Evolutionary conservation across 2,797 vertebrate genomes (phyloP).

Genomic region (Fistularia tabacaria): DNA sequence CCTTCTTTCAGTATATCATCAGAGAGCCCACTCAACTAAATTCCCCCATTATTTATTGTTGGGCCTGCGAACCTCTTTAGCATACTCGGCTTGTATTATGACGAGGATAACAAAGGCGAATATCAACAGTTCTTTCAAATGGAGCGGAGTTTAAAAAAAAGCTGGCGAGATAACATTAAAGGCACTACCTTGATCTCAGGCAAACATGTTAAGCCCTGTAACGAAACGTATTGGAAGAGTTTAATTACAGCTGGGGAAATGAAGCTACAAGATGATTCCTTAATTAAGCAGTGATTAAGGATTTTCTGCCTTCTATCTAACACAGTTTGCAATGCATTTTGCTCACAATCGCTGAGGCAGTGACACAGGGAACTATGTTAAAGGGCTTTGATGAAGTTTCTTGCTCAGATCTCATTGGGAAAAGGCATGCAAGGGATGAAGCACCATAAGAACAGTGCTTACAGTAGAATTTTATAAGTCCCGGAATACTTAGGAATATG

Average conservation of each 20-base stretch:
- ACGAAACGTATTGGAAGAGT: slow-evolving; percentile 83
- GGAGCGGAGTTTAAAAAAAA: slow-evolving; percentile 72
- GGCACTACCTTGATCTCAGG: slow-evolving; percentile 85
- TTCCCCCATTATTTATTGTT: slow-evolving; percentile 72
- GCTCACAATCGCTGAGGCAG: slow-evolving; percentile 77
- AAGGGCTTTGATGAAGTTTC: slow-evolving; percentile 77
- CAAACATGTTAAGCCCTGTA: slow-evolving; percentile 86
- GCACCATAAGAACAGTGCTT: slow-evolving; percentile 48
- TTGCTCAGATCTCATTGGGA: slow-evolving; percentile 62
- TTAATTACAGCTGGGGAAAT: slow-evolving; percentile 85
- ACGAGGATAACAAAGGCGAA: slow-evolving; percentile 77
- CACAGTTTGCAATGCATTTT: slow-evolving; percentile 81
- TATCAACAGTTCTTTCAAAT: slow-evolving; percentile 82
- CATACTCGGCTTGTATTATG: slow-evolving; percentile 75
- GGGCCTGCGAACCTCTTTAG: slow-evolving; percentile 72
- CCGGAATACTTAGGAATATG: slow-evolving; percentile 18
- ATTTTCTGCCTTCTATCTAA: slow-evolving; percentile 84
- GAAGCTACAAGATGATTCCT: slow-evolving; percentile 87
- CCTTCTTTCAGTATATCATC: slow-evolving; percentile 55
- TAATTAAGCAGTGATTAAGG: slow-evolving; percentile 87
- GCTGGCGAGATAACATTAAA: slow-evolving; percentile 81
- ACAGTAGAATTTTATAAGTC: slow-evolving; percentile 40
- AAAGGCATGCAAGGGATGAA: slow-evolving; percentile 44
- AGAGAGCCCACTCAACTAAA: slow-evolving; percentile 63
- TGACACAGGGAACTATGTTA: slow-evolving; percentile 79